Conservation (phyloP, 2,888 invertebrate genomes). For the Cepaea hortensis region DNA sequence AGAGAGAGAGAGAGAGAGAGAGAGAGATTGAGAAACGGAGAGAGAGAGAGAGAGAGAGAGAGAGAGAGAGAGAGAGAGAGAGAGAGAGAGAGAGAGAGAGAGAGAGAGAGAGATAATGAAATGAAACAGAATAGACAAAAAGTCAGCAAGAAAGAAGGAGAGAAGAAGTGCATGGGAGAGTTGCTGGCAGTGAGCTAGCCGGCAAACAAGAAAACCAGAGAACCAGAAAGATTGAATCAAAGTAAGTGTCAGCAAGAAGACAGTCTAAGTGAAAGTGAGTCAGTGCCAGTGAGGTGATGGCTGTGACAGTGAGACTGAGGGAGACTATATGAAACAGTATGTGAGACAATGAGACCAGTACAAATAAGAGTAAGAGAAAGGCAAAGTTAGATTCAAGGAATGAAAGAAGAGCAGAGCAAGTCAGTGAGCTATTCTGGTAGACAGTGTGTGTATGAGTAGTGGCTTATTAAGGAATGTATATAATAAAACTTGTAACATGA, state of each 20-base stretch:
- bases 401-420: slow-evolving; percentile 13
- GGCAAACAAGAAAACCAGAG: neutral
- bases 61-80: neutral
- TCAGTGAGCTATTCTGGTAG: neutral
- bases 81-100: slow-evolving; percentile 18
- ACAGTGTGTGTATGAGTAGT: neutral
- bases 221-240: neutral
- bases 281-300: too few relatives aligned
- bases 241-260: slow-evolving; percentile 15
- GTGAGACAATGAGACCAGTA: neutral
- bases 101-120: slow-evolving; percentile 8
- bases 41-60: neutral
- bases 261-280: neutral
- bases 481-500: too few relatives aligned
- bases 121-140: neutral
- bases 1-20: neutral
- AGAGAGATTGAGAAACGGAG: neutral
- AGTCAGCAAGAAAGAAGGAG: neutral
- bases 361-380: neutral
- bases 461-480: too few relatives aligned
- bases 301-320: too few relatives aligned
- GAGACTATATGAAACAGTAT: too few relatives aligned
- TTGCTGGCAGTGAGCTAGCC: neutral
- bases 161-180: neutral
- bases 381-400: neutral